Conservation (phyloP, 2,113 vertebrate species). For the Pangasianodon hypophthalmus region DNA sequence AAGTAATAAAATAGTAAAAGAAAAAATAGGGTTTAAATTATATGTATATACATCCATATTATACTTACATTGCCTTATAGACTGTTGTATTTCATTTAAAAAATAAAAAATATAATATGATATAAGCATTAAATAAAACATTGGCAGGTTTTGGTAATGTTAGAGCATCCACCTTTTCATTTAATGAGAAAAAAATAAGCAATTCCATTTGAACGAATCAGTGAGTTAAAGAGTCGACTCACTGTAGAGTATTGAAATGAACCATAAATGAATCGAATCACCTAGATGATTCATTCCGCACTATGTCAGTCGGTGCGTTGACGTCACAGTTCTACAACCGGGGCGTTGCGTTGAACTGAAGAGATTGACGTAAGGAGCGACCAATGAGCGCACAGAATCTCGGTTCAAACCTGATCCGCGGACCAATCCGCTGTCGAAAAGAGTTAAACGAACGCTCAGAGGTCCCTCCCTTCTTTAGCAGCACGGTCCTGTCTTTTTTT, state of each 20-base stretch:
- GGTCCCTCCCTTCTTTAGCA: background rate
- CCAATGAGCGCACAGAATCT: constrained; percentile 59
- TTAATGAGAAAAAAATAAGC: background rate
- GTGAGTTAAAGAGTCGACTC: background rate
- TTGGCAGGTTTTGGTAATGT: too few relatives aligned
- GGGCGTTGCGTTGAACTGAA: constrained; percentile 37
- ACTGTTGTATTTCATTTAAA: background rate
- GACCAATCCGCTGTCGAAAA: background rate
- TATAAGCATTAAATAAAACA: background rate
- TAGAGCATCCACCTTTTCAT: too few relatives aligned
- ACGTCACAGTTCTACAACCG: constrained; percentile 45
- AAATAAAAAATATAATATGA: background rate
- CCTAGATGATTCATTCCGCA: background rate
- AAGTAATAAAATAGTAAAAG: too few relatives aligned
- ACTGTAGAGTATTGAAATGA: background rate
- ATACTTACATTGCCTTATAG: background rate
- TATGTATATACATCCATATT: background rate
- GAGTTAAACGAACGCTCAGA: background rate
- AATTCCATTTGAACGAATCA: background rate
- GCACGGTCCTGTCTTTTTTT: background rate
- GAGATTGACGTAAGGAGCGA: background rate
- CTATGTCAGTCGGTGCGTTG: constrained; percentile 30
- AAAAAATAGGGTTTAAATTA: background rate
- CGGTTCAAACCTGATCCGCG: background rate
- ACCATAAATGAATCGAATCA: background rate